Evolutionary conservation across 2,888 invertebrate species (phyloP).

Genomic region (Xestia xanthographa): DNA sequence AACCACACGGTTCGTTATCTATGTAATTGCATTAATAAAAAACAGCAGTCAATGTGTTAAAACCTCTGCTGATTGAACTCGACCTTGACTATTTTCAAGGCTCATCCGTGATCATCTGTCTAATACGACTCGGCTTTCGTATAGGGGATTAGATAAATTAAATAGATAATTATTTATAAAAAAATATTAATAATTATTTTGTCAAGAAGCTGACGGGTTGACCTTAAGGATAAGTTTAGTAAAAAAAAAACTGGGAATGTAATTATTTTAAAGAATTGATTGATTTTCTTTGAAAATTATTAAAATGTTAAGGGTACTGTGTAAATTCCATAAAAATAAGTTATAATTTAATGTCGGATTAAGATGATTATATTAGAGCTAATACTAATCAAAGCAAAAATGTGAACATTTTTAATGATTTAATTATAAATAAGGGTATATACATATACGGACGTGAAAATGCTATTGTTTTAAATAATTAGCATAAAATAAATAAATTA

Average conservation of each 20-base stretch:
- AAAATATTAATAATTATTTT: neutral
- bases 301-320: neutral
- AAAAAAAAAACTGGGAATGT: neutral
- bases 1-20: constrained; percentile 77
- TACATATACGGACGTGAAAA: constrained; percentile 6
- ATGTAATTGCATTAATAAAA: constrained; percentile 78
- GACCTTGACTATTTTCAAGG: constrained; percentile 86
- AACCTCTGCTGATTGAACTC: constrained; percentile 70
- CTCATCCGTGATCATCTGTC: constrained; percentile 83
- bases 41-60: constrained; percentile 77
- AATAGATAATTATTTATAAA: neutral
- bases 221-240: neutral
- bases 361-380: neutral
- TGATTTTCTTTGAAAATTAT: neutral
- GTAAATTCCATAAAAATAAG: neutral
- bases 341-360: neutral
- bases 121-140: constrained; percentile 68
- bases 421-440: neutral
- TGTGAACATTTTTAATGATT: neutral
- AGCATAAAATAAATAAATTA: constrained; percentile 11
- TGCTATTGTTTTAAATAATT: constrained; percentile 50
- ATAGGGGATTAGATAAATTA: constrained; percentile 35
- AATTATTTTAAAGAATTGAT: neutral
- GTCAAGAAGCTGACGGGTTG: neutral
- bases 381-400: neutral